Evolutionary conservation across 2,113 vertebrate species (phyloP), one percentile per base, ranked within the genome.

Genomic region (Illadopsis cleaveri): DNA sequence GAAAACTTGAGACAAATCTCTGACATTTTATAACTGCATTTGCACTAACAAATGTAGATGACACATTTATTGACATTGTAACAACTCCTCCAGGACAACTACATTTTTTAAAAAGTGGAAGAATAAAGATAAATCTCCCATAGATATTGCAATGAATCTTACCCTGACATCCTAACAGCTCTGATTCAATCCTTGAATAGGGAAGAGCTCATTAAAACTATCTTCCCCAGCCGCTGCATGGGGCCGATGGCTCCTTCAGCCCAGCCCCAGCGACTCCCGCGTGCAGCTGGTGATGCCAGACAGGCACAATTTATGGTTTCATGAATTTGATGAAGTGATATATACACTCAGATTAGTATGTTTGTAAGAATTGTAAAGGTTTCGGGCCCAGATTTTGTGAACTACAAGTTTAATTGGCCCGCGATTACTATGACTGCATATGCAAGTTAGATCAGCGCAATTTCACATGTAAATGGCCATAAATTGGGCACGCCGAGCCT

Each of bases 291-390:
- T 68, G 82, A 80, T 95, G 96, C 95, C 95, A 96, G 94, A 93
- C 94, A 95, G 85, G 62, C 71, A 91, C 81, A 86, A 95, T 96
- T 96, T 96, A 96, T 90, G 90, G 94, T 95, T 96, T 93, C 96
- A 94, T 97, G 96, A 96, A 96, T 96, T 96, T 96, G 96, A 96
- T 95, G 93, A 97, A 96, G 94, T 96, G 96, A 97, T 85, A 96
- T 68, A 86, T 86, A 92, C 76, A 62, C 85, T 95, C 93, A 86
- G 90, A 96, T 96, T 89, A 92, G 94, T 70, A 62, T 31, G 86
- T 96, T 96, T 33, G n/a, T 86, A 93, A 90, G 92, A 93, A 94
- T 33, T 92, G 93, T 89, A 76, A 97, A 94, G 93, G 92, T 97
- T 96, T 96, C 82, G 24, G 82, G 76, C 80, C 86, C 69, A 60